Base-by-base conservation (phyloP, 2,888 invertebrate species). In the Entomobrya proxima region DNA sequence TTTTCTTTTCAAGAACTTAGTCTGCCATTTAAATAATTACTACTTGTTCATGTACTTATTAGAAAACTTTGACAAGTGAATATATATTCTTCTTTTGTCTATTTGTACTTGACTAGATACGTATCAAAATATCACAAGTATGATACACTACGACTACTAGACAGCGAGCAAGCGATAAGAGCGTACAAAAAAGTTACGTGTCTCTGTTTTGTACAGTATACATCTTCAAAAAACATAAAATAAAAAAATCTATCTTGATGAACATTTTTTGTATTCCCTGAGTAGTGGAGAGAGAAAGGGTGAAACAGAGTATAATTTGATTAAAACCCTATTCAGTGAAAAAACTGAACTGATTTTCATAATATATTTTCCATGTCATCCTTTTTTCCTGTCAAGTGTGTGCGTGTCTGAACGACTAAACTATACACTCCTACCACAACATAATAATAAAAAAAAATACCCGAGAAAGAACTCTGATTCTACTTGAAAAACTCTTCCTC, bases 101-200 rank as follows among this genome's bases (percentile, higher is more conserved):
- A 75, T 75, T 21, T 75, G 75, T 75, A 75, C 75, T 75, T 75
- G 75, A 75, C 35, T 52, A 75, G 75, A 75, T 35, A 75, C 75
- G 75, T 75, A 75, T 75, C 75, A 75, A 27, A 47, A 67, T n/a
- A 47, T 35, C 35, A 52, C n/a, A n/a, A n/a, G n/a, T n/a, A 27
- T 47, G 40, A 55, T 69, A 44, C 21, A 24, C 15, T 30, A 47
- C 9, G 30, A 47, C 30, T 27, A 44, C 13, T 35, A 47, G 32
- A 13, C 18, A 52, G 50, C 15, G 32, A 32, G 52, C 30, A 58
- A 55, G 77, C 77, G 61, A 77, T 77, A 77, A 77, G 77, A 77
- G 61, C 27, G 77, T 77, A 77, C 77, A 77, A 77, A 77, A 55
- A 64, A 37, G 40, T 24, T 44, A 74, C 9, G 7, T 52, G 11